Base-by-base conservation (phyloP, 2,113 vertebrate genomes). In the Pedetes capensis region DNA sequence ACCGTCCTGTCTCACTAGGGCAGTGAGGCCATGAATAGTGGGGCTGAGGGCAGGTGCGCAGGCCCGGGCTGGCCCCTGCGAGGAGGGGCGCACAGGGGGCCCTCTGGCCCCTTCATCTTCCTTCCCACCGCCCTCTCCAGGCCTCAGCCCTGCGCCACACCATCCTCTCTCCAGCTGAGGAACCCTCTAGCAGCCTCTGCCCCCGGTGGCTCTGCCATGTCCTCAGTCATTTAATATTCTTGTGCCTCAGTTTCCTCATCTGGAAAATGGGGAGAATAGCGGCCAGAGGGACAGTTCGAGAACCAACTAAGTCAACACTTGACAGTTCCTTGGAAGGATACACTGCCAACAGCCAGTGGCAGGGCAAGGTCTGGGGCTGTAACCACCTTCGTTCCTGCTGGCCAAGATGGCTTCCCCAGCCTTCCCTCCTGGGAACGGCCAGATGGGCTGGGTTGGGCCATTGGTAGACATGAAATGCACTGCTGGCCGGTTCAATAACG, bases 1-100 rank as follows among this genome's bases (percentile, higher is more conserved):
- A 42, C 53, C 64, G 25, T 42, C 63, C 61, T 59, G 68, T 14
- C 25, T 42, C 23, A 2, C n/a, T 11, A 44, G 39, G 42, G 12
- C 34, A 25, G 5, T 0, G 17, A 44, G 34, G 64, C 42, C 49
- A 0, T 51, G 39, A 37, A 18, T 1, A 0, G 29, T 0, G 6
- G 10, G 22, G 25, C n/a, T 47, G 49, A 34, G 0, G 6, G 29
- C 0, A 29, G 9, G 10, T 39, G 63, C 4, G 13, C 13, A 11
- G 23, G 23, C 37, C n/a, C 27, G 12, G 44, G 29, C 76, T 9
- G 74, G 37, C 11, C 17, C 42, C 18, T 0, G 0, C 20, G 14
- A 27, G 39, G 1, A n/a, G 39, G 78, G 16, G 47, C 27, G 2
- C 1, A 6, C 11, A 13, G 4, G 10, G 61, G 29, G 9, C 18